A percentile compares a stretch with the other conserved stretches of the same genome.
phyloP scores from a whole-genome alignment of 2,113 vertebrate species.

The Turdus rufiventris region DNA sequence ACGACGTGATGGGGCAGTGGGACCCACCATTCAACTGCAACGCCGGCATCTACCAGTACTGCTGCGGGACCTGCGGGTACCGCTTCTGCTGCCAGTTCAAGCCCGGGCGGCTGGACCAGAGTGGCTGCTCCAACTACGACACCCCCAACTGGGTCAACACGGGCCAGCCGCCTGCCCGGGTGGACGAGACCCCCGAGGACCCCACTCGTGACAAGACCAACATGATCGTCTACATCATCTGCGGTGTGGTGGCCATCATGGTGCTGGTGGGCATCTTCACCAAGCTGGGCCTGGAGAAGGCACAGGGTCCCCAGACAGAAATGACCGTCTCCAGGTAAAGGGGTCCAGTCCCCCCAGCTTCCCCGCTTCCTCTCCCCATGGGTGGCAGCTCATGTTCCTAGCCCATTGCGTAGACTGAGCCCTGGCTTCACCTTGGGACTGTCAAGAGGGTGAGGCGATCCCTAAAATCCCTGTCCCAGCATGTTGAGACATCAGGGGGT shows the following conservation, averaged over 20 bases:
- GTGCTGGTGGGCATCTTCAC: conserved; percentile 91
- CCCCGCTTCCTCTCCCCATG: fast-evolving
- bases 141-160: conserved; percentile 91
- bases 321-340: conserved; percentile 89
- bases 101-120: conserved; percentile 87
- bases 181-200: conserved; percentile 80
- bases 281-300: conserved; percentile 88
- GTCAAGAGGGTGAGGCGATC: background rate
- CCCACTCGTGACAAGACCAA: conserved; percentile 85
- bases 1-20: conserved; percentile 98
- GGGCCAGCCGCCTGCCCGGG: conserved; percentile 73
- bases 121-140: conserved; percentile 89
- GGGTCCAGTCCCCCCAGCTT: background rate
- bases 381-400: background rate
- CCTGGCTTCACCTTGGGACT: background rate
- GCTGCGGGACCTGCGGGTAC: conserved; percentile 96
- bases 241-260: conserved; percentile 92
- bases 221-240: conserved; percentile 96
- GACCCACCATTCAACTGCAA: conserved; percentile 97
- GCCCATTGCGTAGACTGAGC: background rate
- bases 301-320: conserved; percentile 81
- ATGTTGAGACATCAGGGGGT: background rate
- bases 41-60: conserved; percentile 89
- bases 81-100: conserved; percentile 97
- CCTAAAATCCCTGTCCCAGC: background rate